Base-by-base conservation (phyloP, 2,888 invertebrate genomes). In the Drosophila paucipuncta region DNA sequence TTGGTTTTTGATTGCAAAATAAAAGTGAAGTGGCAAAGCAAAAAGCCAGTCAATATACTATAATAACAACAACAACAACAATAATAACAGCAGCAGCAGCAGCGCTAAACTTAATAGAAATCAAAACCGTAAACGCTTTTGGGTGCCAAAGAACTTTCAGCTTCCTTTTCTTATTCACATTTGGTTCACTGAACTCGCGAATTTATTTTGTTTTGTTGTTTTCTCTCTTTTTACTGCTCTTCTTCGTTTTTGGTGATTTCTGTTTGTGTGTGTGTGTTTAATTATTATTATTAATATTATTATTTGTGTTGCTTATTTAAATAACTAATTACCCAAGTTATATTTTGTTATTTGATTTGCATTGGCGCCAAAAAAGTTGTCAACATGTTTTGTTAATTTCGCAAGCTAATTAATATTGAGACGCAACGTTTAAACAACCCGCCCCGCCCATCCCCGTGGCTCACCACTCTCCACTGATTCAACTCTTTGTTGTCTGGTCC, bases 401-500 rank as follows among this genome's bases (percentile, higher is more conserved):
- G 50, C 41, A 52, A 52, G 57, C 74, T 57, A 73, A 71, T 71
- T 73, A 31, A 28, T 52, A 64, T 64, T 63, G 39, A 52, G 64
- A 73, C 25, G 41, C 55, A n/a, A 47, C 37, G 10, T 28, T 62
- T 18, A 5, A 10, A 28, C 18, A 31, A 47, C 4, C 22, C 49
- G 18, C n/a, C 3, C 25, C 10, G 18, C n/a, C n/a, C n/a, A n/a
- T n/a, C n/a, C 13, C 25, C 10, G 7, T 25, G 16, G 25, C 31
- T 33, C 33, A n/a, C 30, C 55, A 37, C 33, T 60, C 33, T 28
- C n/a, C 49, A 55, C n/a, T 53, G 37, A 25, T 31, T 54, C 16
- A 69, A 68, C 55, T 79, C 89, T 89, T 83, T 83, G 83, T 83
- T 83, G 89, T 83, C 83, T 83, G 83, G 66, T 10, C 31, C n/a